phyloP scores from a whole-genome alignment of 2,113 vertebrate species.

The Amazona guildingii region DNA sequence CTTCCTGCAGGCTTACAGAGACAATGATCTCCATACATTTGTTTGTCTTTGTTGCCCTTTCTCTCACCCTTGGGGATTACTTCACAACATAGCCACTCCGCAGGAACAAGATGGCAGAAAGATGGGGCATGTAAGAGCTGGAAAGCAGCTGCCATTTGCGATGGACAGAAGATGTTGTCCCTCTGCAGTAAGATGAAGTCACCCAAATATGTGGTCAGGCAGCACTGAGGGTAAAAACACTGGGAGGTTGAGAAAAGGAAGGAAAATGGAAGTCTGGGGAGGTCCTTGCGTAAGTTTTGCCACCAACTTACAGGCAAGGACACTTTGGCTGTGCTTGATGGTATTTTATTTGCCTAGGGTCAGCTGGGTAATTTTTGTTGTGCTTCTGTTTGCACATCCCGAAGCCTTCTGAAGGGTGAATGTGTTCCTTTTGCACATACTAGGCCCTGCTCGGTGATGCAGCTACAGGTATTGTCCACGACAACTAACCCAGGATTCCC shows the following conservation, averaged over 20 bases:
- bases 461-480: background rate
- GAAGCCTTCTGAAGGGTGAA: background rate
- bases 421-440: accelerated
- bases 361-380: background rate
- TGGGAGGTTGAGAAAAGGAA: background rate
- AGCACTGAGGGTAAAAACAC: background rate
- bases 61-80: background rate
- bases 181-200: background rate
- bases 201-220: background rate
- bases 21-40: background rate
- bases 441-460: background rate
- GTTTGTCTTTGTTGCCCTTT: background rate
- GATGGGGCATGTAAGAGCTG: background rate
- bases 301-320: background rate
- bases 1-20: background rate
- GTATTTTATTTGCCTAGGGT: background rate
- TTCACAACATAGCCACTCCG: accelerated
- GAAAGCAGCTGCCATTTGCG: background rate
- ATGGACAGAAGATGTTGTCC: accelerated
- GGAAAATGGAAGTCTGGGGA: background rate
- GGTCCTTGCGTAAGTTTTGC: background rate
- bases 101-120: background rate
- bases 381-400: background rate
- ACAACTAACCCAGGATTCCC: too few relatives aligned
- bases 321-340: background rate